A percentile compares a stretch with the other conserved stretches of the same genome.
These are phyloP conservation scores for Lycocerus yunnanus DNA, from an alignment of 2,888 invertebrate genomes.

Conservation along the genomic window DNA sequence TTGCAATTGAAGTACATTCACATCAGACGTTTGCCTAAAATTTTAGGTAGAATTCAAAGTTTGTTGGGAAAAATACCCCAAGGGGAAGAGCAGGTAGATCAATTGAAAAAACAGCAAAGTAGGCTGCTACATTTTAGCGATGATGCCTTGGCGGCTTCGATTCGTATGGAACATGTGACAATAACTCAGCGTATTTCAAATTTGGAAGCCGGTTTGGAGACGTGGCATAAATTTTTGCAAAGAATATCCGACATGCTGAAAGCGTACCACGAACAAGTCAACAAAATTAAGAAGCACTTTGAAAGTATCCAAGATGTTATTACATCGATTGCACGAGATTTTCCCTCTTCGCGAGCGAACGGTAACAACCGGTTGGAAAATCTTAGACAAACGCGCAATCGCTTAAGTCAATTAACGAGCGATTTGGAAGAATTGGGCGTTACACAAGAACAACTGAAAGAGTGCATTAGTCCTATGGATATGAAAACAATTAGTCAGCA, in stretches of 20 bases:
- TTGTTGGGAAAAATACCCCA: conserved; percentile 70
- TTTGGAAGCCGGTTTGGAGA: conserved; percentile 77
- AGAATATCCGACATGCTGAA: conserved; percentile 68
- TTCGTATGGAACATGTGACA: conserved; percentile 81
- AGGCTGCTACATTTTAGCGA: conserved; percentile 73
- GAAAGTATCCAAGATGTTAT: conserved; percentile 68
- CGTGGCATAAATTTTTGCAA: conserved; percentile 77
- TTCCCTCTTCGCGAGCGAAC: conserved; percentile 64
- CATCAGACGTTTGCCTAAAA: conserved; percentile 73
- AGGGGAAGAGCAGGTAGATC: conserved; percentile 68
- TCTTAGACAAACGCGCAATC: conserved; percentile 64
- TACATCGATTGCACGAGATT: conserved; percentile 59
- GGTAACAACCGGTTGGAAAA: conserved; percentile 68
- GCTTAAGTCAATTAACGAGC: conserved; percentile 62
- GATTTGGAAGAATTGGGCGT: conserved; percentile 74
- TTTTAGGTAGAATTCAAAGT: conserved; percentile 69
- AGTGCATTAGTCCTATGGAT: conserved; percentile 82
- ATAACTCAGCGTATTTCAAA: conserved; percentile 78
- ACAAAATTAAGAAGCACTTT: conserved; percentile 65
- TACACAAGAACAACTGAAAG: conserved; percentile 81
- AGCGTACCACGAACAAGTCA: conserved; percentile 67
- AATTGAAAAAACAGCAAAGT: conserved; percentile 68
- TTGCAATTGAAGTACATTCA: conserved; percentile 82
- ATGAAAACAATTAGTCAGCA: conserved; percentile 79
- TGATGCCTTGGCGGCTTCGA: conserved; percentile 75